These are phyloP conservation scores for Volucella bombylans DNA, from an alignment of 2,888 invertebrate genomes.

Conservation along the genomic window DNA sequence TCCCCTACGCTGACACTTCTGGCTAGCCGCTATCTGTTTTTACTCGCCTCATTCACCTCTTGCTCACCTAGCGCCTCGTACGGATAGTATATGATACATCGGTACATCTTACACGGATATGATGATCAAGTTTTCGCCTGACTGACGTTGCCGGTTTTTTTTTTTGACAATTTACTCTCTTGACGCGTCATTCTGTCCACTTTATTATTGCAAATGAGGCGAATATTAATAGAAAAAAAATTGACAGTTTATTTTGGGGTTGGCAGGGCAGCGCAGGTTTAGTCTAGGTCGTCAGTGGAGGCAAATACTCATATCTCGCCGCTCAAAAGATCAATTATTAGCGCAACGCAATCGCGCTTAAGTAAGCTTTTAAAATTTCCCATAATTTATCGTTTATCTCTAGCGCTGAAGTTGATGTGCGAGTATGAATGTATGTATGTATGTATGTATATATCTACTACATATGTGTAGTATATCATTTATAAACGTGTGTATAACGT, in stretches of 20 bases:
- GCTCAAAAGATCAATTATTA: conserved; percentile 52
- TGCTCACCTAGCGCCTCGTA: conserved; percentile 18
- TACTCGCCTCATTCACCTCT: too few relatives aligned
- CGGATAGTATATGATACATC: neutral
- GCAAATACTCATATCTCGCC: neutral
- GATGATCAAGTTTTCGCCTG: neutral
- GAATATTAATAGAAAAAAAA: conserved; percentile 59
- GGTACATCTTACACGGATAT: neutral
- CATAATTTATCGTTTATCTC: conserved; percentile 41
- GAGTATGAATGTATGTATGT: neutral
- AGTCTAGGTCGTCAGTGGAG: too few relatives aligned
- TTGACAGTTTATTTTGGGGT: too few relatives aligned
- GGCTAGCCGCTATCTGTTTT: too few relatives aligned
- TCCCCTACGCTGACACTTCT: too few relatives aligned
- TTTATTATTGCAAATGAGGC: conserved; percentile 63
- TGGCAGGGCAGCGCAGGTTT: too few relatives aligned
- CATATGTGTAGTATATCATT: neutral
- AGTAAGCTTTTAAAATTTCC: conserved; percentile 58
- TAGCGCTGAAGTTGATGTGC: conserved; percentile 14
- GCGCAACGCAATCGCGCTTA: conserved; percentile 30
- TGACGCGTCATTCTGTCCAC: conserved; percentile 11
- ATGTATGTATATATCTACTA: neutral
- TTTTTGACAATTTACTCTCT: conserved; percentile 11
- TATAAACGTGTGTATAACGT: neutral
- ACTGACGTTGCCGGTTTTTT: neutral